These are phyloP conservation scores for Marisa cornuarietis DNA, from an alignment of 1,140 invertebrate genomes.

Conservation along the genomic window DNA sequence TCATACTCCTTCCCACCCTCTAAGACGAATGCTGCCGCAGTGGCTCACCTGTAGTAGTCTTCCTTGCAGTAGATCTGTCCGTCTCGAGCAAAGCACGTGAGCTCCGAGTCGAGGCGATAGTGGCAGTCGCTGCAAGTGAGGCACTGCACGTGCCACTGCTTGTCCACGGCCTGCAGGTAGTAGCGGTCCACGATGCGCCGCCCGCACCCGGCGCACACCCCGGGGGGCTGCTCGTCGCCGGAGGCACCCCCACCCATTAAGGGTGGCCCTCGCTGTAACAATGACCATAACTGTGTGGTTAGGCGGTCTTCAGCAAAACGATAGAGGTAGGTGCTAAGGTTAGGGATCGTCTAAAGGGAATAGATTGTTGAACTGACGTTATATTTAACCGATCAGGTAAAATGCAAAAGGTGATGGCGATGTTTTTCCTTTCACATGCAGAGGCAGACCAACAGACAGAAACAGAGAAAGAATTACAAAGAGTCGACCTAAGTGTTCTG, in stretches of 20 bases:
- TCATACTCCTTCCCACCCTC: too few species aligned
- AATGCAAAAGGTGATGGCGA: too few species aligned
- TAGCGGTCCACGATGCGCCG: constrained; percentile 82
- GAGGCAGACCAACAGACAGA: too few species aligned
- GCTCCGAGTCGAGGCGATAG: constrained; percentile 85
- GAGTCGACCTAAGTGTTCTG: too few species aligned
- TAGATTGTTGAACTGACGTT: too few species aligned
- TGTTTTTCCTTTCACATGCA: too few species aligned
- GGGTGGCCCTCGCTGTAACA: background rate
- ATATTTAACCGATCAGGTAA: too few species aligned
- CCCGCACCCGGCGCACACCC: constrained; percentile 86
- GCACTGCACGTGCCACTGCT: constrained; percentile 88
- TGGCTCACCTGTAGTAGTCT: constrained; percentile 92
- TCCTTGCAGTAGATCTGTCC: constrained; percentile 97
- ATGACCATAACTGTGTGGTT: background rate
- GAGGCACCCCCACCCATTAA: background rate
- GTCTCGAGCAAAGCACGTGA: constrained; percentile 92
- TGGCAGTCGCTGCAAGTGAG: constrained; percentile 88
- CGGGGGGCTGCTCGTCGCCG: constrained; percentile 34
- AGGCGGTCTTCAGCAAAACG: background rate
- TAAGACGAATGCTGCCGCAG: too few species aligned
- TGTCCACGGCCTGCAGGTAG: constrained; percentile 87
- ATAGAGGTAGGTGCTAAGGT: background rate
- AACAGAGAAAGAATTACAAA: too few species aligned
- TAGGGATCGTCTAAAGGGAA: too few species aligned